Evolutionary conservation across 2,888 invertebrate species (phyloP).

Genomic region (Neoascia interrupta): DNA sequence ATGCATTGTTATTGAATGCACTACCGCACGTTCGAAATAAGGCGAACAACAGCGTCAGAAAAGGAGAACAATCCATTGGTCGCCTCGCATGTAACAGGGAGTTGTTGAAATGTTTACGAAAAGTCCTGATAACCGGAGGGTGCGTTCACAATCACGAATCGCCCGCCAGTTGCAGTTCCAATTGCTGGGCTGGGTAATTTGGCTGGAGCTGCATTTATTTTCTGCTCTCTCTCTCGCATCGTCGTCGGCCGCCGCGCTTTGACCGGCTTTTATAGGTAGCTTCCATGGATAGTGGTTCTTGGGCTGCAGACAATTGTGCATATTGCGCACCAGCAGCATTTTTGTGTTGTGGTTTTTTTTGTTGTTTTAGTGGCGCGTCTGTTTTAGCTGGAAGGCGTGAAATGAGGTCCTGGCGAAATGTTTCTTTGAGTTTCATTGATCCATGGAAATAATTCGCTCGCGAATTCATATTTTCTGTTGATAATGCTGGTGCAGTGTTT

Average conservation of each 20-base stretch:
- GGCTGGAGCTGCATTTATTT: conserved; percentile 60
- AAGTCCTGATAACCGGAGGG: conserved; percentile 75
- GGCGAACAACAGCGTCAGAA: background rate
- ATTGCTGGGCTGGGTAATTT: conserved; percentile 69
- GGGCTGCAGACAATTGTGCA: conserved; percentile 45
- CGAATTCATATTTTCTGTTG: no score
- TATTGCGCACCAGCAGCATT: conserved; percentile 61
- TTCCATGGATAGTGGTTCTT: conserved; percentile 36
- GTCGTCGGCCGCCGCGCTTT: conserved; percentile 20
- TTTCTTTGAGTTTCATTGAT: conserved; percentile 65
- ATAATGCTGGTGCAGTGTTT: no score
- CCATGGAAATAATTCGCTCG: conserved; percentile 39
- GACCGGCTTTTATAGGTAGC: conserved; percentile 34
- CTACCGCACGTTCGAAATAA: conserved; percentile 50
- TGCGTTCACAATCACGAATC: conserved; percentile 75
- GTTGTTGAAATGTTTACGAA: conserved; percentile 73
- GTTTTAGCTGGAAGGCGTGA: conserved; percentile 67
- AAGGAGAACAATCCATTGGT: conserved; percentile 41
- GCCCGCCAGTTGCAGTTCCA: conserved; percentile 71
- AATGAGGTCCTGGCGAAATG: conserved; percentile 65
- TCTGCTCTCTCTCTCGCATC: conserved; percentile 16
- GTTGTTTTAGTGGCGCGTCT: conserved; percentile 66
- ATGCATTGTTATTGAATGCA: conserved; percentile 64
- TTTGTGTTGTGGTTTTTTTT: conserved; percentile 1
- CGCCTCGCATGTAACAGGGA: conserved; percentile 63